Evolutionary conservation across 2,888 invertebrate genomes (phyloP).

Genomic region (Petrolisthes cinctipes): DNA sequence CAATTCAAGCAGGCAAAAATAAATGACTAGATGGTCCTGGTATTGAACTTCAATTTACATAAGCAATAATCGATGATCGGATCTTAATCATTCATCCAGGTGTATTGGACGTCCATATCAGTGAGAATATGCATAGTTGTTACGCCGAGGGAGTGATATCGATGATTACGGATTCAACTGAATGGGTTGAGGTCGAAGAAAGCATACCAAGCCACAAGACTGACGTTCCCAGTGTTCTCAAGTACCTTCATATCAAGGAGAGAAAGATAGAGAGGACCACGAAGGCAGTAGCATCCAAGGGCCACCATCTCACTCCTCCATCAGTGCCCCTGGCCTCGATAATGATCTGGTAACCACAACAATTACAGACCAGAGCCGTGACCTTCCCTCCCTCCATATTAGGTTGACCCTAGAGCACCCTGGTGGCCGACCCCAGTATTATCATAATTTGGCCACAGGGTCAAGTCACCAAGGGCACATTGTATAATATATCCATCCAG

Average conservation of each 20-base stretch:
- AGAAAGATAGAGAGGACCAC: not conserved
- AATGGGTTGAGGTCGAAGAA: too few relatives aligned
- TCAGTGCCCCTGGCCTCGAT: slow-evolving; percentile 16
- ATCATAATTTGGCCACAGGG: not conserved
- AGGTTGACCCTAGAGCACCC: slow-evolving; percentile 30
- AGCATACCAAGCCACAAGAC: too few relatives aligned
- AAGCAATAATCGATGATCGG: too few relatives aligned
- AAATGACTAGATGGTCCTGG: too few relatives aligned
- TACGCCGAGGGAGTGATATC: too few relatives aligned
- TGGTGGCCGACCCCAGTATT: slow-evolving; percentile 35
- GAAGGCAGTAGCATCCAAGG: not conserved
- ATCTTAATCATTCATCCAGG: too few relatives aligned
- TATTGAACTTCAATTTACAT: too few relatives aligned
- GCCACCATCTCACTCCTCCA: not conserved
- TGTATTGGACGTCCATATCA: too few relatives aligned
- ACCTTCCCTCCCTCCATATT: slow-evolving; percentile 49
- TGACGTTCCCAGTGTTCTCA: too few relatives aligned
- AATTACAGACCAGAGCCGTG: slow-evolving; percentile 37
- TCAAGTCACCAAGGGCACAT: not conserved
- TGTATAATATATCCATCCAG: not conserved
- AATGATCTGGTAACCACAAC: slow-evolving; percentile 48
- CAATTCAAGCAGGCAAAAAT: too few relatives aligned
- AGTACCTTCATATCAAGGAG: not conserved
- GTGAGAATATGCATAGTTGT: too few relatives aligned
- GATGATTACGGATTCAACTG: too few relatives aligned